Evolutionary conservation across 2,888 invertebrate genomes (phyloP).

Genomic region (Anarsia innoxiella): DNA sequence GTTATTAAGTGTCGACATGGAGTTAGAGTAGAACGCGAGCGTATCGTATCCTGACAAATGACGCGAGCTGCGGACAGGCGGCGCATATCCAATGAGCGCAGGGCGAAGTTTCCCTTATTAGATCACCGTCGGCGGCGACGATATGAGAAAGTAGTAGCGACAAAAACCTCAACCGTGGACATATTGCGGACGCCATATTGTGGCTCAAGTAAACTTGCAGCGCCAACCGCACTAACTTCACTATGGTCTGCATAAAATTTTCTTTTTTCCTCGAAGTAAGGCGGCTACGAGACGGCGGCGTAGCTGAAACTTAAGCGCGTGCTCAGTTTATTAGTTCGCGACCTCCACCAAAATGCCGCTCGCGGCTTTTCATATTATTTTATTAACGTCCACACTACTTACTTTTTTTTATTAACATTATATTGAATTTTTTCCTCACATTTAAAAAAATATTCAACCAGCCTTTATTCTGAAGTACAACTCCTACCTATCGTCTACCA

Average conservation of each 20-base stretch:
- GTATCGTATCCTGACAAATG: constrained; percentile 40
- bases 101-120: constrained; percentile 69
- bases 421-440: constrained; percentile 6
- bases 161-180: constrained; percentile 62
- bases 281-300: constrained; percentile 16
- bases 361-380: constrained; percentile 22
- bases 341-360: constrained; percentile 22
- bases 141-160: constrained; percentile 63
- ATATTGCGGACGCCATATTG: constrained; percentile 64
- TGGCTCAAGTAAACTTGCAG: constrained; percentile 59
- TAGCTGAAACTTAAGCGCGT: constrained; percentile 34
- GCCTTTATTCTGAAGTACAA: too few relatives aligned
- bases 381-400: constrained; percentile 18
- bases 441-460: constrained; percentile 11
- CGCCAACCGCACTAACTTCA: constrained; percentile 34
- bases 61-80: constrained; percentile 49
- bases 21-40: constrained; percentile 2
- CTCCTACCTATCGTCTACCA: too few relatives aligned
- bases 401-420: constrained; percentile 10
- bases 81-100: constrained; percentile 65
- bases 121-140: constrained; percentile 52
- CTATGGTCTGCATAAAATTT: constrained; percentile 49
- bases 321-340: constrained; percentile 40
- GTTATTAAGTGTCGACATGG: not conserved
- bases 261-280: constrained; percentile 35